phyloP scores from a whole-genome alignment of 2,113 vertebrate genomes.

The Pygathrix nemaeus region DNA sequence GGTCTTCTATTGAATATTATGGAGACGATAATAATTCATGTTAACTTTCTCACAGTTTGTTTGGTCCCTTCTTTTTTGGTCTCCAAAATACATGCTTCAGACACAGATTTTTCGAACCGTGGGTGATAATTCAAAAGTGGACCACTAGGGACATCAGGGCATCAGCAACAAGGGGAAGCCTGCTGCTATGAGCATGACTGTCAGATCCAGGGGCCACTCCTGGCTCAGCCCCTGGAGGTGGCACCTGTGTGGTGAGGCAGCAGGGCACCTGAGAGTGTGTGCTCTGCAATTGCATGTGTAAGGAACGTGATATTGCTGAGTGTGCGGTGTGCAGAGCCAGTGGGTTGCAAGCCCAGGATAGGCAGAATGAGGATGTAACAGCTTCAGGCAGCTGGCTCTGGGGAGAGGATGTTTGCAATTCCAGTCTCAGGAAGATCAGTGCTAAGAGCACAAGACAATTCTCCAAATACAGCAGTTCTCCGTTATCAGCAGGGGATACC shows the following conservation, averaged over 20 bases:
- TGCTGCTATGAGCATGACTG: conserved; percentile 89
- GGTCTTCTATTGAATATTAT: background rate
- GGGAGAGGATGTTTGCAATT: background rate
- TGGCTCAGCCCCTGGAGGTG: conserved; percentile 86
- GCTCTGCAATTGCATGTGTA: conserved; percentile 86
- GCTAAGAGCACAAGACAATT: background rate
- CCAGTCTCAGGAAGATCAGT: background rate
- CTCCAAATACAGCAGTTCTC: background rate
- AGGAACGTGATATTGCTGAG: conserved; percentile 84
- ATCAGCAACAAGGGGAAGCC: conserved; percentile 89
- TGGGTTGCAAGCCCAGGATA: background rate
- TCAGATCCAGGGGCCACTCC: conserved; percentile 88
- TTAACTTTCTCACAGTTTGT: background rate
- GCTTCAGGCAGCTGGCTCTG: background rate
- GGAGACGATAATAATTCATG: background rate
- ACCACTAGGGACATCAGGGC: conserved; percentile 79
- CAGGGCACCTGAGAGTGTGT: conserved; percentile 90
- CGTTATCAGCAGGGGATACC: background rate
- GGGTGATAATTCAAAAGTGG: background rate
- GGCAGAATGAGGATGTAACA: background rate
- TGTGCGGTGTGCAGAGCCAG: background rate
- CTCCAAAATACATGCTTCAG: background rate
- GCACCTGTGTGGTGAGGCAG: conserved; percentile 80
- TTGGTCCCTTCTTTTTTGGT: background rate
- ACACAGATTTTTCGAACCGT: background rate